A percentile compares a stretch with the other conserved stretches of the same genome.
Conservation (phyloP, 2,888 invertebrate species). For the Dysmachus trigonus region DNA sequence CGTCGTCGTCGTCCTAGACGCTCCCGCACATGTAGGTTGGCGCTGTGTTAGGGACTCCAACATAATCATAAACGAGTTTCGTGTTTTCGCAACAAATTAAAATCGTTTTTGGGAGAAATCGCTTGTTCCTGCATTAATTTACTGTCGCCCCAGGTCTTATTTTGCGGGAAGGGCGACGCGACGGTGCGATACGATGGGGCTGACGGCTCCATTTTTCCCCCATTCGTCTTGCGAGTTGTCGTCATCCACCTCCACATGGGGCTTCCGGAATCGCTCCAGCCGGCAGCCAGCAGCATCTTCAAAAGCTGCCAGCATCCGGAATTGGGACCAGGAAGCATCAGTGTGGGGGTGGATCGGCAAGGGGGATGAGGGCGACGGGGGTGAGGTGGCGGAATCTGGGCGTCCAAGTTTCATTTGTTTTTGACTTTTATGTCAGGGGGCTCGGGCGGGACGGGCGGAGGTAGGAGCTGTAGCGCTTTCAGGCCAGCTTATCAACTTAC, state of each 20-base stretch:
- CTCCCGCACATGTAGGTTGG: constrained; percentile 30
- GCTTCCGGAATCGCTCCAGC: constrained; percentile 14
- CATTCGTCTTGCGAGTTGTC: constrained; percentile 44
- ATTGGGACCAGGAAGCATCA: background rate
- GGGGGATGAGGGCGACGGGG: background rate
- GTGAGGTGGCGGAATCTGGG: background rate
- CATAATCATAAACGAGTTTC: constrained; percentile 46
- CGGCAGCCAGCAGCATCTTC: constrained; percentile 5
- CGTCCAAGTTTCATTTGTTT: constrained; percentile 38
- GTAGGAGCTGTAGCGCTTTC: background rate
- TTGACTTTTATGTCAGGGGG: constrained; percentile 26
- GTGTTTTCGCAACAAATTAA: constrained; percentile 47
- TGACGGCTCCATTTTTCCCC: constrained; percentile 41
- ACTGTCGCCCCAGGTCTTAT: constrained; percentile 29
- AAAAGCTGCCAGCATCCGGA: background rate
- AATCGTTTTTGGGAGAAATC: constrained; percentile 45
- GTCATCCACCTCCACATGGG: constrained; percentile 28
- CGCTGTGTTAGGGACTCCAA: constrained; percentile 24
- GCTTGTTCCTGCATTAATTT: constrained; percentile 42
- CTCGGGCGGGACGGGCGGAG: too few relatives aligned
- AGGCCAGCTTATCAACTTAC: background rate
- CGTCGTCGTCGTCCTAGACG: too few relatives aligned
- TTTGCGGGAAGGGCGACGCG: constrained; percentile 28
- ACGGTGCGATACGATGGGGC: background rate
- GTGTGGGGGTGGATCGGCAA: background rate